A percentile compares a stretch with the other conserved stretches of the same genome.
Conservation (phyloP, 2,797 vertebrate genomes). For the Sebastiscus tertius region DNA sequence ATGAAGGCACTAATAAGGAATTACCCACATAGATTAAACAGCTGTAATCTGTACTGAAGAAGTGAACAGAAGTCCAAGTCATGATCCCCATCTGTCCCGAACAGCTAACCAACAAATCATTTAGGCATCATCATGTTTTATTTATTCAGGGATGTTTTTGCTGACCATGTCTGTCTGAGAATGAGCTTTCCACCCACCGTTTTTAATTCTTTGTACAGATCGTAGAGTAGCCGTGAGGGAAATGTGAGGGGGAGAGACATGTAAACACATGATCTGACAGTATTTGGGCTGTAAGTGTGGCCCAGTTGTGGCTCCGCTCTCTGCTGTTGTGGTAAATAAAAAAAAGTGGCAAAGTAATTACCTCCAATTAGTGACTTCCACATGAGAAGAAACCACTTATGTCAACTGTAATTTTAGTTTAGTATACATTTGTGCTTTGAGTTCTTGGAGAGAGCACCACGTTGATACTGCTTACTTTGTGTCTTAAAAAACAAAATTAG, state of each 20-base stretch:
- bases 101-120: not conserved
- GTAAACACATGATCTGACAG: not conserved
- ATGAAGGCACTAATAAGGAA: not conserved
- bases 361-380: not conserved
- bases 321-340: not conserved
- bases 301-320: not conserved
- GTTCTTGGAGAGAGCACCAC: not conserved
- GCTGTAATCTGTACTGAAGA: constrained; percentile 2
- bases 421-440: not conserved
- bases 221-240: not conserved
- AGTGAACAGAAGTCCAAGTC: not conserved
- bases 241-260: not conserved
- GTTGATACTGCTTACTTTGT: no score
- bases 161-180: not conserved
- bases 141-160: not conserved
- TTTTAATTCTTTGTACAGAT: constrained; percentile 7
- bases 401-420: not conserved
- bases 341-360: not conserved
- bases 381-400: not conserved
- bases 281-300: not conserved
- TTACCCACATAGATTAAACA: not conserved
- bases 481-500: not conserved
- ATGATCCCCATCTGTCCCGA: not conserved
- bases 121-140: not conserved
- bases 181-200: not conserved